These are phyloP conservation scores for Pasiphila rectangulata DNA, from an alignment of 2,888 invertebrate genomes.

Conservation along the genomic window DNA sequence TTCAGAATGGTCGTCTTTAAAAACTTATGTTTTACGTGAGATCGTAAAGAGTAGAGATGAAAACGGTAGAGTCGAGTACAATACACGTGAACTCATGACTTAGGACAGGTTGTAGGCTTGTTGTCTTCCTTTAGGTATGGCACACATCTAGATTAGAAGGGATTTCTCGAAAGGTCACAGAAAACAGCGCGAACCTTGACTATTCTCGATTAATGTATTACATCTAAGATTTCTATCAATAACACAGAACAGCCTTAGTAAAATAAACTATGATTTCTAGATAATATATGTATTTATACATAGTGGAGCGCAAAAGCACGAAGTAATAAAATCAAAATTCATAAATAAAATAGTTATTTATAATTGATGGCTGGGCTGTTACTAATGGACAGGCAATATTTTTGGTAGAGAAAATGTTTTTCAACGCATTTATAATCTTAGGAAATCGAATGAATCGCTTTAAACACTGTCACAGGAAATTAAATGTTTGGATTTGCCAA, in stretches of 20 bases:
- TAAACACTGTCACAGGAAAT: too few relatives aligned
- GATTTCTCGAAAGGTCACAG: slow-evolving; percentile 11
- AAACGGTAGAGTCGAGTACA: not conserved
- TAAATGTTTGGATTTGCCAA: too few relatives aligned
- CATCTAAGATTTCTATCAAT: slow-evolving; percentile 14
- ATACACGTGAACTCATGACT: not conserved
- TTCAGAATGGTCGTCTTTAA: too few relatives aligned
- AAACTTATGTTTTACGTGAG: slow-evolving; percentile 1
- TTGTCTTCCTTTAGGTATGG: not conserved
- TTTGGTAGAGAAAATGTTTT: not conserved
- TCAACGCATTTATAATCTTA: not conserved
- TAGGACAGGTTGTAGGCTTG: not conserved
- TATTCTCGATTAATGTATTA: slow-evolving; percentile 12
- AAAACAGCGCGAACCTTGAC: slow-evolving; percentile 17
- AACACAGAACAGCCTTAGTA: not conserved
- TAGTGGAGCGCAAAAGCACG: slow-evolving; percentile 14
- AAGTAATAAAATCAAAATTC: slow-evolving; percentile 7
- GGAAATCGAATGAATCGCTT: not conserved
- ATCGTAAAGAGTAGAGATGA: too few relatives aligned
- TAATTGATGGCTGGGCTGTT: not conserved
- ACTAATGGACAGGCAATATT: not conserved
- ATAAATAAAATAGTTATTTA: not conserved
- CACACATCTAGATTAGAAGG: slow-evolving; percentile 18
- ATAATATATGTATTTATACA: slow-evolving; percentile 18
- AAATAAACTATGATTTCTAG: slow-evolving; percentile 19